phyloP scores from a whole-genome alignment of 2,113 vertebrate genomes.

The Bos javanicus region DNA sequence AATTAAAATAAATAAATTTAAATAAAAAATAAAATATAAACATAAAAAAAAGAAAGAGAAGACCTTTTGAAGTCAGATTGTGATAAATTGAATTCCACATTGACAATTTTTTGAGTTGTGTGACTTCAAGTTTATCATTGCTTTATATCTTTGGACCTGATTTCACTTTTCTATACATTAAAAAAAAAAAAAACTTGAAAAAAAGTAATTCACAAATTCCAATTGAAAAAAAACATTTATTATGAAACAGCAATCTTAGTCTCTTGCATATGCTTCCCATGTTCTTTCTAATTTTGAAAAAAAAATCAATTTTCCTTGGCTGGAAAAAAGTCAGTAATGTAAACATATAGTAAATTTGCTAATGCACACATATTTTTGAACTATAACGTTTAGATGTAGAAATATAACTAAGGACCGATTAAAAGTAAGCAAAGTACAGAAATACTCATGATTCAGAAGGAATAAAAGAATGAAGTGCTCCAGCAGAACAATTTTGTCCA shows the following conservation, averaged over 20 bases:
- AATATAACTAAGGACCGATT: not conserved
- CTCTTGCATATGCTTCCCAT: not conserved
- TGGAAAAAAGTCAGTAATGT: not conserved
- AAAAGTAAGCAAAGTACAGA: not conserved
- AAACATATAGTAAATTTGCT: not conserved
- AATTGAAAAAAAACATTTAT: not conserved
- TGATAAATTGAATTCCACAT: not conserved
- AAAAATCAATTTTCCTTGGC: not conserved
- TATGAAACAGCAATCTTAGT: not conserved
- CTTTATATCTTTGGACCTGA: not conserved
- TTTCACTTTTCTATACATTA: not conserved
- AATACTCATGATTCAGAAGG: not conserved
- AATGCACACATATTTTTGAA: not conserved
- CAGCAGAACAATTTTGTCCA: not conserved
- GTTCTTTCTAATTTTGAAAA: not conserved
- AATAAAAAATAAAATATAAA: too few relatives aligned
- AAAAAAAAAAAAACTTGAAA: not conserved
- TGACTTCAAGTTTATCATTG: not conserved
- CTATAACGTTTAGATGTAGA: not conserved
- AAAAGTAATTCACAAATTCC: not conserved
- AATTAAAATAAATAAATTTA: too few relatives aligned
- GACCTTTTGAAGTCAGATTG: not conserved
- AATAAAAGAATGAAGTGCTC: not conserved
- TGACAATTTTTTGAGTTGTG: not conserved
- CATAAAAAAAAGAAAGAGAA: too few relatives aligned